These are phyloP conservation scores for Galaxea fascicularis DNA, from an alignment of 92 coral and sea anemone genomes.

Conservation along the genomic window DNA sequence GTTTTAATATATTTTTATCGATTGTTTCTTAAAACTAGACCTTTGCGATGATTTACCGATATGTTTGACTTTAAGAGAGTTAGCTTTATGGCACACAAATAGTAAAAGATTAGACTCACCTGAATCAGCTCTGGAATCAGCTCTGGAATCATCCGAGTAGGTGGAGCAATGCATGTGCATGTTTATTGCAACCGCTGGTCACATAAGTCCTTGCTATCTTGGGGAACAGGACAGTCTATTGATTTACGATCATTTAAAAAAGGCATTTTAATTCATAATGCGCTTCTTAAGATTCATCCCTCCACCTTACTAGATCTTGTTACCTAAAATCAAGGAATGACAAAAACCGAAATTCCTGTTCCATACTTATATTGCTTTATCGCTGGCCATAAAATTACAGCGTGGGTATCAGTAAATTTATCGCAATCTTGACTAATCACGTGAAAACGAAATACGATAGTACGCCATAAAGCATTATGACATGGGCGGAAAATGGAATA, in stretches of 20 bases:
- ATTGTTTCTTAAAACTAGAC: slow-evolving; percentile 20
- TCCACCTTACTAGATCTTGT: slow-evolving; percentile 19
- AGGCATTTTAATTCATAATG: slow-evolving; percentile 7
- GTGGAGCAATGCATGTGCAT: not conserved
- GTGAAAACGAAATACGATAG: no score
- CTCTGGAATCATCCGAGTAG: slow-evolving; percentile 22
- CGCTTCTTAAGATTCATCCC: slow-evolving; percentile 17
- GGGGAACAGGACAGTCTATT: slow-evolving; percentile 10
- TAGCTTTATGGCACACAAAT: slow-evolving; percentile 7
- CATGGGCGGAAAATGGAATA: no score
- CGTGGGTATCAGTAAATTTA: slow-evolving; percentile 3
- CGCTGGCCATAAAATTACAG: slow-evolving; percentile 4
- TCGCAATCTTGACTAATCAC: no score
- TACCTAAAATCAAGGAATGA: slow-evolving; percentile 7
- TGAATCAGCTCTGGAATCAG: no score
- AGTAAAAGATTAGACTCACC: slow-evolving; percentile 24
- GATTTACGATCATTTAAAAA: not conserved
- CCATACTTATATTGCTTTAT: slow-evolving; percentile 7
- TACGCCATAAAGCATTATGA: not conserved
- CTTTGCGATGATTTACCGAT: not conserved
- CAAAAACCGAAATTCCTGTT: slow-evolving; percentile 23
- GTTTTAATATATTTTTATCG: not conserved
- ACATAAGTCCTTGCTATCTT: slow-evolving; percentile 1
- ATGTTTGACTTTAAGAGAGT: slow-evolving; percentile 9
- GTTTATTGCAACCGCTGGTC: slow-evolving; percentile 15